Conservation (phyloP, 2,797 vertebrate species). For the Antrozous pallidus region DNA sequence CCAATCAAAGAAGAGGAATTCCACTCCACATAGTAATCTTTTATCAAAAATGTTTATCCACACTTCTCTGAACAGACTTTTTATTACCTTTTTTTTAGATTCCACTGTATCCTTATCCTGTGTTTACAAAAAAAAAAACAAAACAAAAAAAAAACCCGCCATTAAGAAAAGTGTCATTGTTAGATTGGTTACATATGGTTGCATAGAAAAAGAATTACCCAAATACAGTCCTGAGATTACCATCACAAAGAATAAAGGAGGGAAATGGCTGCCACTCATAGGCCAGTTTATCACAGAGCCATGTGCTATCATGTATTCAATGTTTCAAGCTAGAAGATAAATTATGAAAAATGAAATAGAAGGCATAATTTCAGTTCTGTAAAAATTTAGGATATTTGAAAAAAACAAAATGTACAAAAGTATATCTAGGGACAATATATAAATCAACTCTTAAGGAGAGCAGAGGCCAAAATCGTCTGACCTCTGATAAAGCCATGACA, state of each 20-base stretch:
- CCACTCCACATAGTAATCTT: background rate
- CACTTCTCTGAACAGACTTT: background rate
- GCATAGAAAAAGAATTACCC: background rate
- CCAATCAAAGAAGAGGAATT: background rate
- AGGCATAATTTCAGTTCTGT: background rate
- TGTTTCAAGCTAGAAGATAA: background rate
- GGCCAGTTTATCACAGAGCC: background rate
- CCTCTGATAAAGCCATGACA: background rate
- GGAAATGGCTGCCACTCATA: background rate
- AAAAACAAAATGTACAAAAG: background rate
- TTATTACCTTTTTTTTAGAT: background rate
- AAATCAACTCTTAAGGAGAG: no score
- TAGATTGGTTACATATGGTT: background rate
- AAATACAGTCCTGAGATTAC: background rate
- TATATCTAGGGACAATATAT: background rate
- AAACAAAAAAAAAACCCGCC: no score
- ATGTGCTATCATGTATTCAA: background rate
- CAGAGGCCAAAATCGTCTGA: no score
- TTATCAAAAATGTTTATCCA: background rate
- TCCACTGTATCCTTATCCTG: background rate
- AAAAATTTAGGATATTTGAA: background rate
- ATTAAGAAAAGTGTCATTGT: background rate
- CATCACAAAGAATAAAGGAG: background rate
- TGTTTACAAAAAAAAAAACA: conserved; percentile 3
- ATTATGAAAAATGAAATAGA: background rate